Evolutionary conservation across 2,113 vertebrate species (phyloP), one percentile per base, ranked within the genome.

Genomic region (Cathartes aura): DNA sequence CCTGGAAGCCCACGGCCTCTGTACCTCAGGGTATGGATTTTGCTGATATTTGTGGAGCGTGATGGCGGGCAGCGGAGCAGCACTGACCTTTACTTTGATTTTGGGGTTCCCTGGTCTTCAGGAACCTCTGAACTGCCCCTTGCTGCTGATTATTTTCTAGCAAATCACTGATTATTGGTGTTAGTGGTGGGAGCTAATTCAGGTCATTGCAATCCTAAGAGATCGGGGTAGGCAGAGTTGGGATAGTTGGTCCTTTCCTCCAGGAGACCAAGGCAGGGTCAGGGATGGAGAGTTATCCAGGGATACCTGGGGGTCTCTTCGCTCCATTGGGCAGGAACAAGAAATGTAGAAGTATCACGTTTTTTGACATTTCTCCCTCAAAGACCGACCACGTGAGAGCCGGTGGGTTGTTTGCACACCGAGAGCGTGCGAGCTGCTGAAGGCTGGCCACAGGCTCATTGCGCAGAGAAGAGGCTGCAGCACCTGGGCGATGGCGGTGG

Each of bases 11-110:
- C 27, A 11, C 4, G 40, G 16, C 3, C 19, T 47, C 17, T 23
- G 5, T 20, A 23, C 27, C 36, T 88, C 29, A 22, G 42, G 8
- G 32, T 40, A 34, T 1, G 3, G 34, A 11, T 59, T 60, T 47
- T 42, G n/a, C 30, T 74, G 40, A 1, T 73, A 9, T 78, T 52
- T n/a, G 43, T 66, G 58, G 72, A 76, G 23, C 2, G 1, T 83
- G 52, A 52, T 14, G 0, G 0, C 0, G 1, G 19, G 19, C 5
- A 2, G 47, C 0, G 6, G n/a, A 78, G n/a, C n/a, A 73, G 40
- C 32, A 32, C 23, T 24, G 1, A 80, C 30, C 34, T 64, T 81
- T 45, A 34, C 4, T 21, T 29, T 53, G 26, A 24, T 73, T 81
- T 88, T 8, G 52, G 29, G 34, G 38, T 15, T 89, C 48, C 15